Evolutionary conservation across 2,113 vertebrate species (phyloP).

Genomic region (Elanus axillaris): DNA sequence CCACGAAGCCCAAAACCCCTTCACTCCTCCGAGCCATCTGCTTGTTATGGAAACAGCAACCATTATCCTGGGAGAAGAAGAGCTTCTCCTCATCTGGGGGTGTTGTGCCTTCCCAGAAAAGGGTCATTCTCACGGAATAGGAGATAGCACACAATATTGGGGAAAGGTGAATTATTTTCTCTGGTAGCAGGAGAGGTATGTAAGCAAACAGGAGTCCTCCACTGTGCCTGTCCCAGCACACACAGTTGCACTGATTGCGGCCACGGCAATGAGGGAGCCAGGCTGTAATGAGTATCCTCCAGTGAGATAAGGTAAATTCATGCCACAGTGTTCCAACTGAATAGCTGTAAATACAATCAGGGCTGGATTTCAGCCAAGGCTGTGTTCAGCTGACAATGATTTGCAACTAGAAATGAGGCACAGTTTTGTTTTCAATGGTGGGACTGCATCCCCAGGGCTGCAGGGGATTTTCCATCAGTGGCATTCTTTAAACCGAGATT

Average conservation of each 20-base stretch:
- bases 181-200: background rate
- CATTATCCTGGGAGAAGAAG: background rate
- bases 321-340: background rate
- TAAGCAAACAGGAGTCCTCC: background rate
- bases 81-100: background rate
- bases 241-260: background rate
- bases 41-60: background rate
- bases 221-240: background rate
- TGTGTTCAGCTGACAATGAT: background rate
- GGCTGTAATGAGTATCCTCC: background rate
- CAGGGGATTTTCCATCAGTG: background rate
- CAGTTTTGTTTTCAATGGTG: background rate
- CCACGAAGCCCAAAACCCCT: rapidly evolving
- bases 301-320: background rate
- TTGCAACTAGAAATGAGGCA: background rate
- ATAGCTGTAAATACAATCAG: conserved; percentile 14
- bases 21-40: background rate
- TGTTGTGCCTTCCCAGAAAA: background rate
- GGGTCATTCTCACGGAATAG: background rate
- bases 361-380: conserved; percentile 16
- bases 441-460: background rate
- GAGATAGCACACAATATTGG: background rate
- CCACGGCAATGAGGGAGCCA: background rate
- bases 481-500: background rate
- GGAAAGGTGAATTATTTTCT: background rate